Base-by-base conservation (phyloP, 1,140 invertebrate species). In the Formica selysi region DNA sequence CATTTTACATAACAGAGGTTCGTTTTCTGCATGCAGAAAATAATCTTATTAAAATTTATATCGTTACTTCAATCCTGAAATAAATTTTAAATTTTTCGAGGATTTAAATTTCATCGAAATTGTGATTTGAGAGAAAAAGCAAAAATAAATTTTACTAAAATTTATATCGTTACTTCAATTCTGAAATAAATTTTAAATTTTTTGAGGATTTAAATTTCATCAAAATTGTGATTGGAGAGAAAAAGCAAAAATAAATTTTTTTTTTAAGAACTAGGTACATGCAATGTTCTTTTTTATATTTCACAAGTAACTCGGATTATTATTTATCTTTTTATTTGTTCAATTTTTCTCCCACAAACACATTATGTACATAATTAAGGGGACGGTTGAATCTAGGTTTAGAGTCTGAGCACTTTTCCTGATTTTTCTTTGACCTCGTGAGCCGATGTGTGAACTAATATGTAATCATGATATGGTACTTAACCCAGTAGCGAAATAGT, bases 301-400 rank as follows among this genome's bases (percentile, higher is more conserved):
- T 61, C 59, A 16, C 36, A 76, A 22, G 0, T 41, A 38, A 57
- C 11, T 11, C 3, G 3, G 19, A n/a, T n/a, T 41, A n/a, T 74
- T 76, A 26, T 4, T 26, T 61, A 61, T 13, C 1, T 83, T 32
- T 79, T 54, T 59, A 26, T 85, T 36, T 74, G 16, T 26, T 19
- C 26, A 22, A 8, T 22, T 61, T 59, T 38, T 54, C 8, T 59
- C 2, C 2, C 32, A n/a, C 16, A 59, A 6, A 16, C 5, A 8
- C 7, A 74, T 74, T 22, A 36, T 79, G 3, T 6, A 10, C 2
- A 16, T n/a, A 19, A 68, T 44, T 67, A 87, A 13, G 80, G 57
- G 26, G 59, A 85, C 36, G 51, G 19, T 26, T 87, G 44, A 71
- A 26, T 64, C 62, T 29, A 44, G 38, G 81, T 88, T 86, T 87